These are phyloP conservation scores for Xestobium rufovillosum DNA, from an alignment of 2,888 invertebrate species.

Conservation along the genomic window DNA sequence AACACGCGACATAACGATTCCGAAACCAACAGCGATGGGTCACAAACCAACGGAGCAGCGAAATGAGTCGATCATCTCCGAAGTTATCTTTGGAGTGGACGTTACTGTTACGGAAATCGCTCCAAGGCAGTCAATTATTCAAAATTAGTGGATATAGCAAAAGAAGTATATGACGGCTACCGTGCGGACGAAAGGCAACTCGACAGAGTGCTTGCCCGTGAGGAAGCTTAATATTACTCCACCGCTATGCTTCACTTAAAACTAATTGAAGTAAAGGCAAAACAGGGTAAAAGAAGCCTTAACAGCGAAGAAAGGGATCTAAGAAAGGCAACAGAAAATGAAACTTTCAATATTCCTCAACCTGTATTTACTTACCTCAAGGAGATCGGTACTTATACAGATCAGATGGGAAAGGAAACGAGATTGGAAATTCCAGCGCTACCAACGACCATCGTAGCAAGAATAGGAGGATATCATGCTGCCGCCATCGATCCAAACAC, in stretches of 20 bases:
- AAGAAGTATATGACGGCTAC: slow-evolving; percentile 12
- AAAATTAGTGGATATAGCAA: slow-evolving; percentile 9
- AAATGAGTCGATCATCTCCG: slow-evolving; percentile 17
- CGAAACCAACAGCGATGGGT: background rate
- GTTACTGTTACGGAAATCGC: slow-evolving; percentile 23
- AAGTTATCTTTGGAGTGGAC: slow-evolving; percentile 27
- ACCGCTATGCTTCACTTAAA: slow-evolving; percentile 24
- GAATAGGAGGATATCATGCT: slow-evolving; percentile 30
- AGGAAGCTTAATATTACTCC: slow-evolving; percentile 28
- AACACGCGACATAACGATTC: background rate
- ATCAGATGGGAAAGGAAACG: slow-evolving; percentile 31
- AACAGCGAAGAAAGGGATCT: slow-evolving; percentile 25
- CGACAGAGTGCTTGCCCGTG: slow-evolving; percentile 22
- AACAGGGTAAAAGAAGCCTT: slow-evolving; percentile 22
- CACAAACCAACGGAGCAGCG: background rate
- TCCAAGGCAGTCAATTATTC: slow-evolving; percentile 20
- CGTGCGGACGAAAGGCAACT: slow-evolving; percentile 24
- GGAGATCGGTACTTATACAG: slow-evolving; percentile 26
- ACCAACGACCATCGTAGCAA: slow-evolving; percentile 25
- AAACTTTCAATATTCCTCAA: slow-evolving; percentile 29
- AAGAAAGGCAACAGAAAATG: slow-evolving; percentile 24
- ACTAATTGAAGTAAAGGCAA: slow-evolving; percentile 24
- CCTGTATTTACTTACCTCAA: slow-evolving; percentile 24
- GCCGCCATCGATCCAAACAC: slow-evolving; percentile 21
- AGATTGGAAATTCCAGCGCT: slow-evolving; percentile 23